These are phyloP conservation scores for Paraplagusia blochii DNA, from an alignment of 2,113 vertebrate genomes.

Conservation along the genomic window DNA sequence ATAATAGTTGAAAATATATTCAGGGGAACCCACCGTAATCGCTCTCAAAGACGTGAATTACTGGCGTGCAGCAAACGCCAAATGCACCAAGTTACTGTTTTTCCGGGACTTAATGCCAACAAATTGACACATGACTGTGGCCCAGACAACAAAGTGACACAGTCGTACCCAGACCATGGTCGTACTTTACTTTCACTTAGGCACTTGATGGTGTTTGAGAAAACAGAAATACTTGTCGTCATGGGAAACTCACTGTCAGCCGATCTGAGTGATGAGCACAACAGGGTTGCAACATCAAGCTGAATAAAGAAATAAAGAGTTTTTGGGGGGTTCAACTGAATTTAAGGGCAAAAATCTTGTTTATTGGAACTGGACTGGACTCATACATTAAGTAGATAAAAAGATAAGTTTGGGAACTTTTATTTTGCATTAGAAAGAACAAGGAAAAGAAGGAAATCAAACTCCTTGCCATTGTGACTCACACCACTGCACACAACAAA, in stretches of 20 bases:
- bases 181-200: constrained; percentile 20
- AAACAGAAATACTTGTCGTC: constrained; percentile 32
- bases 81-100: constrained; percentile 14
- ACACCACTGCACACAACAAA: too few species aligned
- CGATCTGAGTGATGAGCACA: not conserved
- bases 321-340: too few species aligned
- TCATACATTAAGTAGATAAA: too few species aligned
- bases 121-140: constrained; percentile 35
- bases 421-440: too few species aligned
- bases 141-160: constrained; percentile 20
- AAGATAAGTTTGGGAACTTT: too few species aligned
- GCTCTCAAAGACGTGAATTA: constrained; percentile 19
- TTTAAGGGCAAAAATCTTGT: not conserved
- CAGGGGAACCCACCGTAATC: not conserved
- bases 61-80: not conserved
- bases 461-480: too few species aligned
- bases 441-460: too few species aligned
- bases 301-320: not conserved
- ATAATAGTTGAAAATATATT: not conserved
- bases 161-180: constrained; percentile 4
- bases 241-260: constrained; percentile 17
- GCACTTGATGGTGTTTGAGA: constrained; percentile 37
- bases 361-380: not conserved
- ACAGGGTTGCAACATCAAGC: constrained; percentile 1
- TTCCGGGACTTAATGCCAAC: constrained; percentile 28